Evolutionary conservation across 2,113 vertebrate species (phyloP), one percentile per base, ranked within the genome.

Genomic region (Mesocricetus auratus): DNA sequence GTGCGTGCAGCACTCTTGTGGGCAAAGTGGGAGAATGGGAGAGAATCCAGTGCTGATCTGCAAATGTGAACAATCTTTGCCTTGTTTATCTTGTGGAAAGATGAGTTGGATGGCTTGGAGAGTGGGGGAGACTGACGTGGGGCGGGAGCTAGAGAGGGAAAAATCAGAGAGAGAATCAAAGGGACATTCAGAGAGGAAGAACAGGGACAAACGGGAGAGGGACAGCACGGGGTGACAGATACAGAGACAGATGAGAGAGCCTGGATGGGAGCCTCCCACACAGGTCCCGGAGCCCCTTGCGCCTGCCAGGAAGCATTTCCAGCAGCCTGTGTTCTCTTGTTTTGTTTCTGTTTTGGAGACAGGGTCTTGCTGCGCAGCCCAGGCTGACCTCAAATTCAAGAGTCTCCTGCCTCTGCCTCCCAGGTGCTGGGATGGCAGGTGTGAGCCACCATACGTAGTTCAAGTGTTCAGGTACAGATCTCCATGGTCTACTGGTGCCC

Each of bases 291-390:
- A 33, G 53, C 16, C n/a, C 47, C 78, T 7, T 8, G 1, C 0
- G 33, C 45, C 74, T 82, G 45, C 17, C n/a, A 31, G 66, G 0
- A 73, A 22, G 24, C 1, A 0, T 2, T 39, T 12, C 4, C 36
- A 39, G 47, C 36, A 53, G 31, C 11, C 47, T 29, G 12, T 4
- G 21, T 71, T 71, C 47, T 39, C 45, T 53, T 69, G 36, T 29
- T 87, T n/a, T 53, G 47, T 26, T 69, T 86, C n/a, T 71, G 13
- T 68, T 69, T 87, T 56, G 66, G 21, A n/a, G 45, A 16, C 64
- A 26, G 0, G 6, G 6, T 39, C 64, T 86, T 45, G 9, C 45
- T 39, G 4, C 7, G 9, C 4, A 87, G 66, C 50, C 22, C 45
- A 69, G 60, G 31, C 19, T 36, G 62, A n/a, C n/a, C 85, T 86